Evolutionary conservation across 2,113 vertebrate genomes (phyloP).

Genomic region (Psettodes erumei): DNA sequence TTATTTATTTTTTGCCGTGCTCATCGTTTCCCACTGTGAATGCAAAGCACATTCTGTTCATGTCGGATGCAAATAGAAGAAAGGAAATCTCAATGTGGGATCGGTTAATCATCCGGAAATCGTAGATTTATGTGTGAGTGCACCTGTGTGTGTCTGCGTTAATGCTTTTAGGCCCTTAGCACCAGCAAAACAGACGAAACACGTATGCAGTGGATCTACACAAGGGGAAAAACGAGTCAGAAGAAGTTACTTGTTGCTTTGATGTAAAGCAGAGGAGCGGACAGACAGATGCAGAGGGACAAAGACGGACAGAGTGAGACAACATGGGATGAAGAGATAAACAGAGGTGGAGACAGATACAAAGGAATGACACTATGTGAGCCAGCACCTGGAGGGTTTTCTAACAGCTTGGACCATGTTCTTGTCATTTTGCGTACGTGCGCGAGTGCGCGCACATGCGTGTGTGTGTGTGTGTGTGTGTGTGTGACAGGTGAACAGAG

Average conservation of each 20-base stretch:
- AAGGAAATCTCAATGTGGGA: conserved; percentile 40
- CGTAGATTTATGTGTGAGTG: conserved; percentile 5
- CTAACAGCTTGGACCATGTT: conserved; percentile 57
- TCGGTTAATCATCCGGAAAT: conserved; percentile 50
- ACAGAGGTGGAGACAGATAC: conserved; percentile 45
- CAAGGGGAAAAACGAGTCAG: neutral
- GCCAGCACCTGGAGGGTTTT: conserved; percentile 53
- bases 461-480: conserved; percentile 40
- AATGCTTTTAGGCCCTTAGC: conserved; percentile 18
- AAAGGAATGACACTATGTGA: conserved; percentile 45
- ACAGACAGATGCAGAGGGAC: conserved; percentile 6
- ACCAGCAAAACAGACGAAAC: neutral
- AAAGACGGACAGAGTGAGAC: conserved; percentile 15
- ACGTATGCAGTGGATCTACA: conserved; percentile 6
- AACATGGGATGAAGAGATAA: conserved; percentile 28
- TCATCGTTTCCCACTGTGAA: conserved; percentile 38
- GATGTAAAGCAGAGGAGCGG: conserved; percentile 27
- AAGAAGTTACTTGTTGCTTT: conserved; percentile 39
- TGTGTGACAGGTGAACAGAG: conserved; percentile 69
- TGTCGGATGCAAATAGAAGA: conserved; percentile 36
- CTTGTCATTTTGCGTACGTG: conserved; percentile 45
- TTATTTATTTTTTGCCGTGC: no score
- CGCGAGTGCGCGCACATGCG: conserved; percentile 39
- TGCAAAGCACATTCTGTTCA: conserved; percentile 41
- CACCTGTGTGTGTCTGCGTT: conserved; percentile 24